phyloP scores from a whole-genome alignment of 2,888 invertebrate species.

The Stenotaenia linearis region DNA sequence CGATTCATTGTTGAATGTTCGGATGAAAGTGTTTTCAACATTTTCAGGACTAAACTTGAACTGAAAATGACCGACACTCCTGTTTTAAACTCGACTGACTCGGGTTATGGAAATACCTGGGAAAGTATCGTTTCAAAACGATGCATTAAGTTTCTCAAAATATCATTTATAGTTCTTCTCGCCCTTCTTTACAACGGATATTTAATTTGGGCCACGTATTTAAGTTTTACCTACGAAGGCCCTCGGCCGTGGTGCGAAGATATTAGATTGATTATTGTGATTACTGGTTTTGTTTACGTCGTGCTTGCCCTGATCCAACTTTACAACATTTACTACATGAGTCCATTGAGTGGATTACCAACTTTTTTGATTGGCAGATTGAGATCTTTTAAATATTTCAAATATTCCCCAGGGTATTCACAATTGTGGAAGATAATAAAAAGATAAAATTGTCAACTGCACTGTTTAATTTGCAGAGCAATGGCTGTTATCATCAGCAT shows the following conservation, averaged over 20 bases:
- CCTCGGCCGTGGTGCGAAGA: neutral
- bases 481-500: neutral
- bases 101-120: neutral
- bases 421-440: neutral
- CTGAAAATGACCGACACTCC: neutral
- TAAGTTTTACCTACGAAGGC: neutral
- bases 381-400: neutral
- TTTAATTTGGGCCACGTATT: neutral
- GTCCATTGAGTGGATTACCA: neutral
- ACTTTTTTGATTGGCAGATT: neutral
- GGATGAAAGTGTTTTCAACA: too few species aligned
- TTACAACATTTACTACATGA: neutral
- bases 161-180: neutral
- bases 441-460: neutral
- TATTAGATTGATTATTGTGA: neutral
- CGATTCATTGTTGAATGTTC: too few species aligned
- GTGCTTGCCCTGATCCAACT: neutral
- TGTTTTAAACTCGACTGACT: neutral
- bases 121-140: neutral
- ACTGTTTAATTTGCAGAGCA: neutral
- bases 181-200: neutral
- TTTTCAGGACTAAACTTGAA: too few species aligned
- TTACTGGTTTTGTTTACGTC: neutral
- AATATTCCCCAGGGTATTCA: neutral
- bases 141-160: neutral